Conservation (phyloP, 2,113 vertebrate genomes). For the Chaetorhynchus papuensis region DNA sequence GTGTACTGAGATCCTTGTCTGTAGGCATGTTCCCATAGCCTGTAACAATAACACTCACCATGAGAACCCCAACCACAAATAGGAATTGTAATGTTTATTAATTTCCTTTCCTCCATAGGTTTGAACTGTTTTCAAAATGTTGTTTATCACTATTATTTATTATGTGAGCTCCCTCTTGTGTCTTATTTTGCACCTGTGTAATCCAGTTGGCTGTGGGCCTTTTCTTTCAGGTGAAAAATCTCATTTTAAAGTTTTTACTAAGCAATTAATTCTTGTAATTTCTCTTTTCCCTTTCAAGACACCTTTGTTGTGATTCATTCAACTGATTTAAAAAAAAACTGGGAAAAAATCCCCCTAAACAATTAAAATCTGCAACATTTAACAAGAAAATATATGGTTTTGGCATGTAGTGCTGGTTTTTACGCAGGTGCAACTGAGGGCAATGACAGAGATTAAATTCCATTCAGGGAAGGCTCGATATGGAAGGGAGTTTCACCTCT, state of each 20-base stretch:
- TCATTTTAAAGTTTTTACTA: background rate
- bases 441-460: background rate
- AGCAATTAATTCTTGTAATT: background rate
- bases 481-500: background rate
- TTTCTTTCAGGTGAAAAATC: background rate
- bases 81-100: background rate
- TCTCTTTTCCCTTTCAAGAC: background rate
- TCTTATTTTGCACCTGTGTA: constrained; percentile 43
- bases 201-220: background rate
- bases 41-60: background rate
- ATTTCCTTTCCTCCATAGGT: background rate
- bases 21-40: background rate
- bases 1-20: background rate
- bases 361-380: background rate
- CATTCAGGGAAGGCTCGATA: background rate
- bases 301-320: background rate
- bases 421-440: background rate
- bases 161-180: constrained; percentile 64
- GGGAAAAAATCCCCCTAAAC: background rate
- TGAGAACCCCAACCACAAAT: background rate
- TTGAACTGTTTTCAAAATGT: background rate
- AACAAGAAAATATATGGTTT: background rate
- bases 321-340: background rate
- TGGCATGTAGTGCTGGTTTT: background rate
- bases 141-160: constrained; percentile 51